phyloP scores from a whole-genome alignment of 2,888 invertebrate genomes.

The Philereme vetulata region DNA sequence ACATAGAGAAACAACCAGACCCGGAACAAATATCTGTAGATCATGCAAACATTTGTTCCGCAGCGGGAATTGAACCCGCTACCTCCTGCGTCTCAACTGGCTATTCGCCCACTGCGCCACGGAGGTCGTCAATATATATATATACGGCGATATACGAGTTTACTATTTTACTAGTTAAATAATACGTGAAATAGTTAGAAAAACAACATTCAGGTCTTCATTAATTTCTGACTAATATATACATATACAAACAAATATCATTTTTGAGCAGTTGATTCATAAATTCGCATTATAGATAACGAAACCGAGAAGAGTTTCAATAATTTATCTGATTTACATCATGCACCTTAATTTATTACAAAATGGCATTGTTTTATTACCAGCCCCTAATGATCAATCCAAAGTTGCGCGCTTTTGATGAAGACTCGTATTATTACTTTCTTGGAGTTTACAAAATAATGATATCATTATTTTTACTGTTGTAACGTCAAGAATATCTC shows the following conservation, averaged over 20 bases:
- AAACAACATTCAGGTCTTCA: no score
- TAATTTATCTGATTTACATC: slow-evolving; percentile 14
- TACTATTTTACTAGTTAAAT: no score
- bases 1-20: no score
- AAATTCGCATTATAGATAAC: slow-evolving; percentile 15
- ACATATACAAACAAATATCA: slow-evolving; percentile 7
- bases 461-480: slow-evolving; percentile 36
- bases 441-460: slow-evolving; percentile 33
- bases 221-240: no score
- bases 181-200: no score
- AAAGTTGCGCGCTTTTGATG: slow-evolving; percentile 30
- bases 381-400: slow-evolving; percentile 35
- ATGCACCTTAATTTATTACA: slow-evolving; percentile 21
- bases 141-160: no score
- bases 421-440: slow-evolving; percentile 32
- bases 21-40: no score
- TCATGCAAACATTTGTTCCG: no score
- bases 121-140: no score
- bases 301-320: slow-evolving; percentile 16
- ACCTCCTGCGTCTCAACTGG: no score
- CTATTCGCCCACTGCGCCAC: no score
- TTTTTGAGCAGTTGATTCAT: slow-evolving; percentile 2
- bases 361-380: slow-evolving; percentile 27
- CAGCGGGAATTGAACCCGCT: no score
- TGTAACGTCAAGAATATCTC: slow-evolving; percentile 26